These are phyloP conservation scores for Cathartes aura DNA, from an alignment of 2,113 vertebrate species.

Conservation along the genomic window DNA sequence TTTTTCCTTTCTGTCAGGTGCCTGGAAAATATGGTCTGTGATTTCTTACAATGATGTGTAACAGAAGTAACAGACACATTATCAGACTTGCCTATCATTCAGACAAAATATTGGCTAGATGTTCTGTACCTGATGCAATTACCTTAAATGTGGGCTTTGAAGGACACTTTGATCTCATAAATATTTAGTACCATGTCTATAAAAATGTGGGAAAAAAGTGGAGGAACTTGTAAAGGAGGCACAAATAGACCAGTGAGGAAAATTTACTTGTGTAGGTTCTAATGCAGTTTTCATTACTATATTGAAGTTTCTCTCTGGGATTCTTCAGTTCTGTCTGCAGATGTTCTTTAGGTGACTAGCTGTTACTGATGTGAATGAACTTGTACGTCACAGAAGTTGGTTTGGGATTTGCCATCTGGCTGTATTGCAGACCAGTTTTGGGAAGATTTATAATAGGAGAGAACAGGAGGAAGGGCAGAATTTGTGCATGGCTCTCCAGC, in stretches of 20 bases:
- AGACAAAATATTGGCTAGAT: background rate
- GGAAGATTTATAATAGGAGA: background rate
- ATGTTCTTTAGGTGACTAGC: background rate
- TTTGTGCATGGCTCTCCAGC: background rate
- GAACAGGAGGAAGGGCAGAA: background rate
- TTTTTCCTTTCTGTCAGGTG: background rate
- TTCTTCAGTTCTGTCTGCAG: background rate
- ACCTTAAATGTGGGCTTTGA: background rate
- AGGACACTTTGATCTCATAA: background rate
- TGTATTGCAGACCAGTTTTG: background rate
- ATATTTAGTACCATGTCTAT: background rate
- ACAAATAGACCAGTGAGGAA: background rate
- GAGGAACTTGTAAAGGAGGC: background rate
- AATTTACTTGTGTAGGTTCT: background rate
- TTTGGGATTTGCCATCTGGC: constrained; percentile 11
- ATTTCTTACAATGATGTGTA: background rate
- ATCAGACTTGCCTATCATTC: background rate
- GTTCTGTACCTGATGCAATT: background rate
- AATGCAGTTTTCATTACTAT: background rate
- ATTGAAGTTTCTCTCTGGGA: background rate
- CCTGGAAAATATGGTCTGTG: background rate
- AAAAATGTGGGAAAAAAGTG: background rate
- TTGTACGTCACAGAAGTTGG: background rate
- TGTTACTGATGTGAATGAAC: background rate
- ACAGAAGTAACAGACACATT: background rate